These are phyloP conservation scores for Leptobrachium ailaonicum DNA, from an alignment of 2,113 vertebrate genomes.

Conservation along the genomic window DNA sequence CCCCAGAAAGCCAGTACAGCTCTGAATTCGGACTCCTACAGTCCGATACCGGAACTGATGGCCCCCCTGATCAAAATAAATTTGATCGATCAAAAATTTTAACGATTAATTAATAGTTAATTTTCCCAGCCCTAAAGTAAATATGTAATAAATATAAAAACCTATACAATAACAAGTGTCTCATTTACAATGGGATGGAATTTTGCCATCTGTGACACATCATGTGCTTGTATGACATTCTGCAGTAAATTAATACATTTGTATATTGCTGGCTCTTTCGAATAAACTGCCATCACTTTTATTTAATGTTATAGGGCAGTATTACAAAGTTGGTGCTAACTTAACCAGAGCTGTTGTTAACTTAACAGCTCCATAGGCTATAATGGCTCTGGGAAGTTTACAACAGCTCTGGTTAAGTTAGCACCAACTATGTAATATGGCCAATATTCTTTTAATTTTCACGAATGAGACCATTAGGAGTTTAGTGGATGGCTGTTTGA, in stretches of 20 bases:
- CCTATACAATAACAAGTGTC: constrained; percentile 1
- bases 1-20: no score
- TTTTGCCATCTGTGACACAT: constrained; percentile 34
- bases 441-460: neutral
- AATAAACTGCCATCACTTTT: constrained; percentile 25
- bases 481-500: constrained; percentile 12
- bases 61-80: no score
- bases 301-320: constrained; percentile 1
- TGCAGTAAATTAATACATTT: constrained; percentile 17
- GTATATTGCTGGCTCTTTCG: constrained; percentile 25
- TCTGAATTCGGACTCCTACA: no score
- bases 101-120: no score
- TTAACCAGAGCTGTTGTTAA: no score
- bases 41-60: no score
- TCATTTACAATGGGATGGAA: constrained; percentile 27
- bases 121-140: neutral
- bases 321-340: no score
- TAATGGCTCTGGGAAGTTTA: no score
- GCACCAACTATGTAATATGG: neutral
- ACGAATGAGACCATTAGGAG: constrained; percentile 10
- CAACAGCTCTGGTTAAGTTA: no score
- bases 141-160: constrained; percentile 7
- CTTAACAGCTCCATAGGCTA: no score
- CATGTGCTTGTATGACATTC: constrained; percentile 17
- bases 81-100: no score